These are phyloP conservation scores for Callyntrura guangdongensis DNA, from an alignment of 2,888 invertebrate species.

Conservation along the genomic window DNA sequence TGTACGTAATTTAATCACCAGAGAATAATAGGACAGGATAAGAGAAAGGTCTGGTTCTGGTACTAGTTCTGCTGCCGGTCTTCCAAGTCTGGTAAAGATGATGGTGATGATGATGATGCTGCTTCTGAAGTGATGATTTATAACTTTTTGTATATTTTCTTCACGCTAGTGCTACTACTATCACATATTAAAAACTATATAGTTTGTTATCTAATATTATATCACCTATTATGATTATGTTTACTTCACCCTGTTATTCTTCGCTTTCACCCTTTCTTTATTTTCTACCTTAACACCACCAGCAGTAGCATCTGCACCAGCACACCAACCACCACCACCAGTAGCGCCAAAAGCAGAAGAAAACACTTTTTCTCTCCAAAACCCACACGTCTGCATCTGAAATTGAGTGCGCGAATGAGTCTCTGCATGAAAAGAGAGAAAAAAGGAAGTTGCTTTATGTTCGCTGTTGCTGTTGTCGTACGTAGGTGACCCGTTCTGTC, in stretches of 20 bases:
- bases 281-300: conserved; percentile 51
- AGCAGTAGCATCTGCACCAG: not conserved
- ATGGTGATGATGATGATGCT: conserved; percentile 36
- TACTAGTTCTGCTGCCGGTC: not conserved
- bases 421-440: not conserved
- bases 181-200: not conserved
- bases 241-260: conserved; percentile 30
- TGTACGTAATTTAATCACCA: not conserved
- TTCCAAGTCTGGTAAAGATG: not conserved
- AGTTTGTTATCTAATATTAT: not conserved
- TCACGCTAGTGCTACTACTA: not conserved
- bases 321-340: conserved; percentile 52
- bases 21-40: not conserved
- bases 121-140: conserved; percentile 57
- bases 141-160: conserved; percentile 49
- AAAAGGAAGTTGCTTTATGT: conserved; percentile 2
- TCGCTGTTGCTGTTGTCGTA: not conserved
- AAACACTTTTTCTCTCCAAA: conserved; percentile 43
- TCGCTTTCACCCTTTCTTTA: conserved; percentile 6
- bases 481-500: too few species aligned
- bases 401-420: conserved; percentile 44
- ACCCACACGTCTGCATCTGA: conserved; percentile 32
- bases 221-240: not conserved
- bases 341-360: conserved; percentile 54
- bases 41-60: not conserved